phyloP scores from a whole-genome alignment of 2,113 vertebrate species.

The Jacana jacana region DNA sequence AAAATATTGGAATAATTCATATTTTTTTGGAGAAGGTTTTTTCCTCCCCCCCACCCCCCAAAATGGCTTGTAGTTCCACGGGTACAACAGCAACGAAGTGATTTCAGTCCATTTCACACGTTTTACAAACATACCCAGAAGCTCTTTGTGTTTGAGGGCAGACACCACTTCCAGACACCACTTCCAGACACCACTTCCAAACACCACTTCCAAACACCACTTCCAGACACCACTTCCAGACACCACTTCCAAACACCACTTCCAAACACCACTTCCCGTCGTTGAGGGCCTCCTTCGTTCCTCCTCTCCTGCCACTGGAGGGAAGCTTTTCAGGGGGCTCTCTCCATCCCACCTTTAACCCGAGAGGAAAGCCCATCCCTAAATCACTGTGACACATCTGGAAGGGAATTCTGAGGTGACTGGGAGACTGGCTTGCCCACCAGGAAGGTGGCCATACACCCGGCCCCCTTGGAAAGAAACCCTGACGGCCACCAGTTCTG shows the following conservation, averaged over 20 bases:
- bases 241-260: neutral
- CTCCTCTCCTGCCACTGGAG: accelerated
- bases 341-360: accelerated
- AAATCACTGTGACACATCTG: too few relatives aligned
- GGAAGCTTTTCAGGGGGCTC: neutral
- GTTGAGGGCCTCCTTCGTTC: neutral
- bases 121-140: conserved; percentile 73
- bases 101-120: conserved; percentile 62
- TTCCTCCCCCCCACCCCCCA: conserved; percentile 43
- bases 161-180: too few relatives aligned
- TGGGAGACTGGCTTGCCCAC: neutral
- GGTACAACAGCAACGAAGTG: conserved; percentile 75
- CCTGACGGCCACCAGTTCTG: neutral
- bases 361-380: neutral
- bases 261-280: neutral
- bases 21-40: neutral
- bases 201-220: neutral
- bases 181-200: neutral
- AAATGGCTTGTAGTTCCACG: conserved; percentile 85
- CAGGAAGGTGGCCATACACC: accelerated
- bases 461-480: neutral
- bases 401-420: neutral
- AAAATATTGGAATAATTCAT: conserved; percentile 68
- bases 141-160: too few relatives aligned
- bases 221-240: neutral